These are phyloP conservation scores for Onychomys leucogaster DNA, from an alignment of 2,797 vertebrate species.

Conservation along the genomic window DNA sequence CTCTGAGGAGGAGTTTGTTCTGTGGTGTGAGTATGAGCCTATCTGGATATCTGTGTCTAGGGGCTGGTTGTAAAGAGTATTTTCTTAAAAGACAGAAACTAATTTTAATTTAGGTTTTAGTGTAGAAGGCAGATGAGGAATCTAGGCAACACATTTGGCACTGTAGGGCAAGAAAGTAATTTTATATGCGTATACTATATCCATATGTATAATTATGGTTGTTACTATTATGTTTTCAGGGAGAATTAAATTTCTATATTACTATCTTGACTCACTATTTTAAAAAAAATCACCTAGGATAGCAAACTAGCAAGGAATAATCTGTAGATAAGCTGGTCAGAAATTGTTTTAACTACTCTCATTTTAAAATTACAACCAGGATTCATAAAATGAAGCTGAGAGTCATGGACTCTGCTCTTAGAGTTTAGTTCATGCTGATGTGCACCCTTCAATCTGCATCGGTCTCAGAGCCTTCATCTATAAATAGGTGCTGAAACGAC, in stretches of 20 bases:
- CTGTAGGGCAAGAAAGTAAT: not conserved
- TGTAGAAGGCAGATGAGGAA: conserved; percentile 25
- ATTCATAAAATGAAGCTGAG: conserved; percentile 20
- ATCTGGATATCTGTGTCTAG: not conserved
- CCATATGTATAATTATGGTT: not conserved
- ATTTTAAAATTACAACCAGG: not conserved
- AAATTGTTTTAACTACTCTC: not conserved
- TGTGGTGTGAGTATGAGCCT: not conserved
- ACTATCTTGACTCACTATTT: conserved; percentile 15
- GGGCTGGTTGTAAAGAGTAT: conserved; percentile 32
- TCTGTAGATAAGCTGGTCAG: not conserved
- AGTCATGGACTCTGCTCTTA: not conserved
- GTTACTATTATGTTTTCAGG: not conserved
- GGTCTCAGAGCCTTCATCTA: conserved; percentile 39
- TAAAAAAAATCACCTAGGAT: not conserved
- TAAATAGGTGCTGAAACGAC: conserved; percentile 66
- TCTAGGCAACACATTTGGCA: not conserved
- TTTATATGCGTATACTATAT: not conserved
- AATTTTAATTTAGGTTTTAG: conserved; percentile 31
- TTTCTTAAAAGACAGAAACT: conserved; percentile 62
- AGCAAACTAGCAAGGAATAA: conserved; percentile 8
- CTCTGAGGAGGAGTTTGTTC: not conserved
- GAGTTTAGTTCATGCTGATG: conserved; percentile 1
- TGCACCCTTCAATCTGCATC: not conserved
- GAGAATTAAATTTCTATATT: not conserved